Evolutionary conservation across 2,797 vertebrate genomes (phyloP).

Genomic region (Ciconia nigra): DNA sequence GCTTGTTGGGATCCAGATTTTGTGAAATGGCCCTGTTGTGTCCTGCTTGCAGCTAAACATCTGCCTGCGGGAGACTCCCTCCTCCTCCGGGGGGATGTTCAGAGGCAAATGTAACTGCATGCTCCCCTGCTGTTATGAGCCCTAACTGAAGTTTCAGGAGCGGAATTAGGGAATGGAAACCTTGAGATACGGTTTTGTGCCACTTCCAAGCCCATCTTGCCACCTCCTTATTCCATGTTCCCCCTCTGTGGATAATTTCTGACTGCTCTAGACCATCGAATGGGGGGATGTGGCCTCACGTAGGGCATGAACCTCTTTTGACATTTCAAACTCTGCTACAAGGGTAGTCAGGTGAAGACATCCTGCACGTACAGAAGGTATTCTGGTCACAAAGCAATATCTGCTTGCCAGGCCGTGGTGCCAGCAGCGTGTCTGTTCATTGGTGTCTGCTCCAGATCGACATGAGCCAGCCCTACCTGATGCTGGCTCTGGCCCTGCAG

Average conservation of each 20-base stretch:
- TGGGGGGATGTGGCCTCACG: rapidly evolving
- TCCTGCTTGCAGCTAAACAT: background rate
- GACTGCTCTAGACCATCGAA: background rate
- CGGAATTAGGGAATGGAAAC: background rate
- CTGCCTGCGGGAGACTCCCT: background rate
- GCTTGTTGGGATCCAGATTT: background rate
- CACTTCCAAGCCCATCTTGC: background rate
- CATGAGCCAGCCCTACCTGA: background rate
- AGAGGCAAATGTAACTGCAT: background rate
- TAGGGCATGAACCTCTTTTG: background rate
- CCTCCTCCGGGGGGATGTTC: background rate
- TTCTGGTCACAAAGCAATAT: background rate
- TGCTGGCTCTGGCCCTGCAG: background rate
- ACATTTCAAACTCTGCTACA: background rate
- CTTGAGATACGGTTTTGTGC: background rate
- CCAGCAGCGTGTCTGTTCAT: background rate
- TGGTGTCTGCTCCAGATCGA: rapidly evolving
- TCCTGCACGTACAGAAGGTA: background rate
- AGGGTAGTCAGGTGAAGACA: background rate
- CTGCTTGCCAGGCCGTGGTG: background rate
- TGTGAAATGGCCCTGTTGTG: background rate
- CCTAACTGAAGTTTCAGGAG: background rate
- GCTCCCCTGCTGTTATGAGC: background rate
- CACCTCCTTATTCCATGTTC: background rate
- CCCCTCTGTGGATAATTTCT: background rate